Percentiles rank a stretch among this genome's conserved stretches.
These are phyloP conservation scores for Hydrolagus colliei DNA, from an alignment of 2,797 vertebrate species.

Conservation along the genomic window DNA sequence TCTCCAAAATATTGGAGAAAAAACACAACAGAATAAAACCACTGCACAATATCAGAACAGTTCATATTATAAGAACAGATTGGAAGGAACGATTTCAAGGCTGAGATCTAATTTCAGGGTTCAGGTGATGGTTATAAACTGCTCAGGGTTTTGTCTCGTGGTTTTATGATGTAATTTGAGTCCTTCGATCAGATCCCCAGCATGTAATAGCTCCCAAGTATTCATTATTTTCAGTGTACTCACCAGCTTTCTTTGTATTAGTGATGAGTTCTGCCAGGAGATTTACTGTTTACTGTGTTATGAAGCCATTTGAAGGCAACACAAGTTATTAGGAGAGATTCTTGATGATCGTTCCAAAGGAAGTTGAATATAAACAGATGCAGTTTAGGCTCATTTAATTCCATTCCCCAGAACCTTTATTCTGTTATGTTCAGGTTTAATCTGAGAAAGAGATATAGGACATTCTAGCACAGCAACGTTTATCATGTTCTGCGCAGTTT, in stretches of 20 bases:
- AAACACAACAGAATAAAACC: not conserved
- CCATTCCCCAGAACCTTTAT: constrained; percentile 16
- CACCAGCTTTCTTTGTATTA: not conserved
- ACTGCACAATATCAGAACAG: no score
- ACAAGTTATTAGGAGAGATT: not conserved
- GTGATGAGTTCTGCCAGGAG: constrained; percentile 15
- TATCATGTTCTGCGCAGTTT: no score
- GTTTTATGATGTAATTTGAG: constrained; percentile 21
- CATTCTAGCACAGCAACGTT: not conserved
- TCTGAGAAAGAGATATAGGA: not conserved
- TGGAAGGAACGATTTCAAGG: not conserved
- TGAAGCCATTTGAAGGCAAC: not conserved
- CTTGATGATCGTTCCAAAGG: not conserved
- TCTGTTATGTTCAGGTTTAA: not conserved
- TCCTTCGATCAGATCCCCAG: constrained; percentile 12
- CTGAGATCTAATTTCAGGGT: constrained; percentile 4
- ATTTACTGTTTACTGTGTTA: constrained; percentile 17
- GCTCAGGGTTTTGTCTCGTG: not conserved
- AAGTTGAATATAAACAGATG: not conserved
- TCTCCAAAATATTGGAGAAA: not conserved
- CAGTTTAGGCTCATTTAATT: constrained; percentile 4
- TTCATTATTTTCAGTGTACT: constrained; percentile 6
- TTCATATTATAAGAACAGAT: not conserved
- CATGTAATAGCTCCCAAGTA: constrained; percentile 18
- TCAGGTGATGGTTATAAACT: constrained; percentile 12